Base-by-base conservation (phyloP, 2,888 invertebrate species). In the Rhopalosiphum nymphaeae region DNA sequence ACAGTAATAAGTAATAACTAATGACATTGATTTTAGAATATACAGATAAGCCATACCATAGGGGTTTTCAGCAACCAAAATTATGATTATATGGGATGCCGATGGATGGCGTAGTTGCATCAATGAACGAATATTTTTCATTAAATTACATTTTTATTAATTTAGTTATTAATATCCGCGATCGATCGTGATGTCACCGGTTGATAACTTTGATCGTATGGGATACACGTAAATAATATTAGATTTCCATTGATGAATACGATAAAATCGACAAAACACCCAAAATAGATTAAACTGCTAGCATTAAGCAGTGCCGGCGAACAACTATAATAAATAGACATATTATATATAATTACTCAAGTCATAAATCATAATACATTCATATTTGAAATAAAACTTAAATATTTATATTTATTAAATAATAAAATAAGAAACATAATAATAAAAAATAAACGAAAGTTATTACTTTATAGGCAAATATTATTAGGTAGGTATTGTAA, bases 401-500 rank as follows among this genome's bases (percentile, higher is more conserved):
- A 85, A 85, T 85, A 85, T 85, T 42, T 85, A 85, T 85, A 42
- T 85, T 85, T 42, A 85, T 42, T 85, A 85, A 42, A 42, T 85
- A 85, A 42, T 85, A 85, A 85, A 85, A 85, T 85, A 57, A 85
- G 42, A 84, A 85, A 85, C 84, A 85, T 85, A 42, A 85, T 85
- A 85, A 85, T 44, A 85, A 85, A 85, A 84, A 85, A 85, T 85
- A 85, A 42, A 85, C 44, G 42, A 42, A 85, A 85, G 84, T 85
- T 85, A 36, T 84, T 84, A 84, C 36, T 36, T 84, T 57, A 57
- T 57, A 57, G 57, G 57, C 57, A 57, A 42, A 85, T 85, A 42
- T 85, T 85, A 85, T 85, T 85, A 85, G 84, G 84, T 44, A 85
- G 84, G 42, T 42, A 85, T 85, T 85, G 84, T 85, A 85, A 85